phyloP scores from a whole-genome alignment of 2,888 invertebrate genomes.

The Galeruca laticollis region DNA sequence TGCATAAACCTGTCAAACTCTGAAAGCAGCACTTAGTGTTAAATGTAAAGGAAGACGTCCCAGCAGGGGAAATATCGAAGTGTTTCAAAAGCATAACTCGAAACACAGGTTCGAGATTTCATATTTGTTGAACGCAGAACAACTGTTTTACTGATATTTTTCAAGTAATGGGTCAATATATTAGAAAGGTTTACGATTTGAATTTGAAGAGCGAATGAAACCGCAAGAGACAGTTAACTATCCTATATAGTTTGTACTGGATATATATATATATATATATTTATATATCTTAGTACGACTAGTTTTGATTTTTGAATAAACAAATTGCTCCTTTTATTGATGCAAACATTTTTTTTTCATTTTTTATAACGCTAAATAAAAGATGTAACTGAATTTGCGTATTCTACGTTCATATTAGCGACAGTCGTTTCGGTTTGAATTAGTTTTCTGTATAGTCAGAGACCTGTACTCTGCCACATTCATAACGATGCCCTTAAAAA shows the following conservation, averaged over 20 bases:
- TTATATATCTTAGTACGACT: too few species aligned
- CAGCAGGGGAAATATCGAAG: slow-evolving; percentile 3
- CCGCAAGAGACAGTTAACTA: not conserved
- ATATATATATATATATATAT: not conserved
- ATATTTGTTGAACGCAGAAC: not conserved
- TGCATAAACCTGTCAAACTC: slow-evolving; percentile 8
- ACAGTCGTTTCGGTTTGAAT: too few species aligned
- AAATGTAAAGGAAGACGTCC: not conserved
- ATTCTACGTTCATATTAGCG: too few species aligned
- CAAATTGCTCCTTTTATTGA: too few species aligned
- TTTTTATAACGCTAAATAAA: too few species aligned
- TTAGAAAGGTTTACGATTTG: not conserved
- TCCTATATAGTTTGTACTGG: not conserved
- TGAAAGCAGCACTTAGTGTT: slow-evolving; percentile 9
- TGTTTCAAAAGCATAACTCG: not conserved
- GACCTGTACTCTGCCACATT: too few species aligned
- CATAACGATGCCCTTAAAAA: too few species aligned
- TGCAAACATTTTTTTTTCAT: too few species aligned
- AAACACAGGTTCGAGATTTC: not conserved
- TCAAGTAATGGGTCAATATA: not conserved
- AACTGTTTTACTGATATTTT: slow-evolving; percentile 6
- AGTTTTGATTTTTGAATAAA: too few species aligned
- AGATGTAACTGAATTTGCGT: too few species aligned
- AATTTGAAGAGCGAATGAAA: not conserved
- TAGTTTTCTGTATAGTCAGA: too few species aligned